phyloP scores from a whole-genome alignment of 2,113 vertebrate species.

The Dolichallabes microphthalmus region DNA sequence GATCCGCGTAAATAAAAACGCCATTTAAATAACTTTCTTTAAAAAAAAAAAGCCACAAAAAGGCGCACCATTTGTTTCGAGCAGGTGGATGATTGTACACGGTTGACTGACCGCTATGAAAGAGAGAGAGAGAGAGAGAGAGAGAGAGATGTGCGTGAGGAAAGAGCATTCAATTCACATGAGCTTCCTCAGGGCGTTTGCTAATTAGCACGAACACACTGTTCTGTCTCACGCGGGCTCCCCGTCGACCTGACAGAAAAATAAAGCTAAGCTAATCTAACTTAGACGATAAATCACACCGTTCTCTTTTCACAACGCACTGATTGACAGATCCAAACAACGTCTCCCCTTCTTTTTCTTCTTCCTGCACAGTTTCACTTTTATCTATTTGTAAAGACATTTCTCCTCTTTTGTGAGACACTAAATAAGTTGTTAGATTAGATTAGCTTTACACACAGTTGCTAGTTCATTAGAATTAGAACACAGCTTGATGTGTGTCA shows the following conservation, averaged over 20 bases:
- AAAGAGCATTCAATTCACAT: slow-evolving; percentile 68
- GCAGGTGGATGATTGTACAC: slow-evolving; percentile 76
- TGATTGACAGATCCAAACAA: slow-evolving; percentile 31
- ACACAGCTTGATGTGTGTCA: not conserved
- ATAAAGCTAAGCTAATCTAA: slow-evolving; percentile 46
- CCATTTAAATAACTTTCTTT: slow-evolving; percentile 64
- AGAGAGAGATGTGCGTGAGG: slow-evolving; percentile 48
- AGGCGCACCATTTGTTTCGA: slow-evolving; percentile 60
- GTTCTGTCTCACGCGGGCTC: slow-evolving; percentile 51
- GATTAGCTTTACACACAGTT: not conserved
- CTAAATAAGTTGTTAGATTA: not conserved
- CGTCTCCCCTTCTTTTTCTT: not conserved
- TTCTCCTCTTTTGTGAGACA: slow-evolving; percentile 1
- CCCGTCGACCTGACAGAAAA: slow-evolving; percentile 58
- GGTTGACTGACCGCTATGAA: slow-evolving; percentile 65
- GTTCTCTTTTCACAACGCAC: not conserved
- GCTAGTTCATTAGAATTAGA: not conserved
- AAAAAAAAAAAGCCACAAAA: slow-evolving; percentile 51
- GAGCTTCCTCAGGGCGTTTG: slow-evolving; percentile 61
- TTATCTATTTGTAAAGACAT: slow-evolving; percentile 13
- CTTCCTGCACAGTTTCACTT: not conserved
- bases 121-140: not conserved
- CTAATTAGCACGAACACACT: slow-evolving; percentile 68
- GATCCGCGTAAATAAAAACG: slow-evolving; percentile 57
- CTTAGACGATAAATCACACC: slow-evolving; percentile 38